Evolutionary conservation across 2,797 vertebrate genomes (phyloP).

Genomic region (Poeciliopsis paucimaculata): DNA sequence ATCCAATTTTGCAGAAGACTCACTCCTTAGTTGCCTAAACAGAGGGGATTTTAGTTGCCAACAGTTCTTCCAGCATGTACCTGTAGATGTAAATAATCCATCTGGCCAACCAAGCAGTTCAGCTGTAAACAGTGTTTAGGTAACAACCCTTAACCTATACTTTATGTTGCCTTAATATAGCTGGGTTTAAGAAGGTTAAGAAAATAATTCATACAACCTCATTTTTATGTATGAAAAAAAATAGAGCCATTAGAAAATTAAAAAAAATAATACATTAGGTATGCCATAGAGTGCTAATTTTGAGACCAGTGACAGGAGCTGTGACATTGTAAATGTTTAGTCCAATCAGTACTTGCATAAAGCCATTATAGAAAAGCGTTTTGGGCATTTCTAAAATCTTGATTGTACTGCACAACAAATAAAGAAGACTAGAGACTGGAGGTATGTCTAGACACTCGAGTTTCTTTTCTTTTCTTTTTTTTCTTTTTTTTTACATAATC

Average conservation of each 20-base stretch:
- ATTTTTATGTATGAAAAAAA: not conserved
- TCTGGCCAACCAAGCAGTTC: not conserved
- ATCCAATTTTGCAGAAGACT: not conserved
- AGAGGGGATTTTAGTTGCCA: not conserved
- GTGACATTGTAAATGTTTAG: not conserved
- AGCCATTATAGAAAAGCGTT: slow-evolving; percentile 3
- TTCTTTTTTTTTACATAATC: not conserved
- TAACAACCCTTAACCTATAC: not conserved
- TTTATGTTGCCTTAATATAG: not conserved
- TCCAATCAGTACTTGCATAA: not conserved
- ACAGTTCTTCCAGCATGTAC: not conserved
- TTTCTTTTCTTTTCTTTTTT: not conserved
- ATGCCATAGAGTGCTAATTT: not conserved
- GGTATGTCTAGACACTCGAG: not conserved
- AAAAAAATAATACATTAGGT: not conserved
- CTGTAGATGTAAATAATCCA: not conserved
- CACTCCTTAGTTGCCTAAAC: not conserved
- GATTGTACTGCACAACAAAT: not conserved
- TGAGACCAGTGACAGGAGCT: not conserved
- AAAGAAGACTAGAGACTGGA: slow-evolving; percentile 1
- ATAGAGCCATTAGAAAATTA: not conserved
- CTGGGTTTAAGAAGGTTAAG: not conserved
- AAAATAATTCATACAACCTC: not conserved
- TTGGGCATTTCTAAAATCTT: not conserved
- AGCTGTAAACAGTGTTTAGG: not conserved